Base-by-base conservation (phyloP, 2,888 invertebrate genomes). In the Stenolophus ochropezus region DNA sequence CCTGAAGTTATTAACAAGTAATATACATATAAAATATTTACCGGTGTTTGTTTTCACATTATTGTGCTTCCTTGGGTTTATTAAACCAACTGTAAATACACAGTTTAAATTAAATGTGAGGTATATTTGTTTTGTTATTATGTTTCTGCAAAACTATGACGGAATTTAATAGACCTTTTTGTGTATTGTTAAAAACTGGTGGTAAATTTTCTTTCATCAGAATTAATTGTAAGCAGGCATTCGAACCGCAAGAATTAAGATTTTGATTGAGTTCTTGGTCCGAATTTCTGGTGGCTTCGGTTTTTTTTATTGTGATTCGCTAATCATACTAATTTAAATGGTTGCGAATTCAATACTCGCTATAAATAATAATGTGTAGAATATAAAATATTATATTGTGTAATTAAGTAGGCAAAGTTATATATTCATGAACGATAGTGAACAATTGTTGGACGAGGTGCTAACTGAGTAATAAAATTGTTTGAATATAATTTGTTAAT, bases 21-120 rank as follows among this genome's bases (percentile, higher is more conserved):
- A 18, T 69, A 18, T 33, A 18, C 33, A 69, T 33, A 33, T 33
- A 27, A 69, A 69, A 27, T 33, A 33, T 25, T 25, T 61, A 14
- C 18, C 8, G 33, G 33, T 69, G 33, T 69, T 69, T 69, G 65
- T 69, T 69, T 69, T 69, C 65, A 69, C 33, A 69, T 33, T 69
- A 61, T 61, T 61, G 33, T 65, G 65, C 27, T 61, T 18, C 8
- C 61, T 61, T 25, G 42, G 14, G 65, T 69, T 69, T 69, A 33
- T 69, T 69, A 69, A 27, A 69, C 65, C 14, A 8, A n/a, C 61
- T 69, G 27, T 18, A 18, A 18, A 33, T 33, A 69, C 65, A 69
- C 65, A 69, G 8, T 69, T 27, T 69, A 69, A 69, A 69, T 69
- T 69, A 69, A 69, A 69, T 33, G 20, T 69, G 65, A 69, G 6